Evolutionary conservation across 2,113 vertebrate species (phyloP), one percentile per base, ranked within the genome.

Genomic region (Phoenicopterus ruber): DNA sequence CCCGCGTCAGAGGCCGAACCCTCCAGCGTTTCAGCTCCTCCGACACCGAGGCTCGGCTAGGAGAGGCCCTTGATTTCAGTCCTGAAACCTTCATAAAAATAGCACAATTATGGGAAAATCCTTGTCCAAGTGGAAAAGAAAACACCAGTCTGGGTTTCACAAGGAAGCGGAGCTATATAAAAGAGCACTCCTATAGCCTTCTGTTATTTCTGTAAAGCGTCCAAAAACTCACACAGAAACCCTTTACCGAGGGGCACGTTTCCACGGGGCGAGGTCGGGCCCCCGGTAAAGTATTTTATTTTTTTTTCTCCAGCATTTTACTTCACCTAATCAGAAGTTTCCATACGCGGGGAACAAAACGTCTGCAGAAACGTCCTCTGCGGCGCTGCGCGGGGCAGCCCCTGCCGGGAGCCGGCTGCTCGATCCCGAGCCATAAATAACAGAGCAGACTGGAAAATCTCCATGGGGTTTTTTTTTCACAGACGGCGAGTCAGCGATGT

Each of bases 41-140:
- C 9, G 15, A 13, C 70, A 42, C 40, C 11, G 1, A 32, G n/a
- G 57, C 59, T 34, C 4, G 12, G 63, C 72, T 44, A 19, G 67
- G 67, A 62, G 34, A 87, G 86, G 54, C 55, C 59, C 69, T 82
- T 13, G 22, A 11, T 17, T 86, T 72, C 87, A 84, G 57, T 16
- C 80, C 88, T 67, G 72, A 91, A 88, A 81, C 69, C 74, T 62
- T 20, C 90, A 44, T 24, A 86, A 89, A 96, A 96, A 91, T 82
- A 96, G 83, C 94, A 78, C 92, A 73, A 73, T 82, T 44, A 83
- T 82, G 96, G 94, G 89, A 88, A 96, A 94, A 93, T 90, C 84
- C 71, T 32, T 13, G 36, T 63, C 63, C 54, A 9, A 90, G 65
- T 86, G 96, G 96, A 92, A 96, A 96, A 95, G 82, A 79, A 96